Percentiles rank a stretch among this genome's conserved stretches.
phyloP scores from a whole-genome alignment of 2,113 vertebrate genomes.

The Recurvirostra avosetta region DNA sequence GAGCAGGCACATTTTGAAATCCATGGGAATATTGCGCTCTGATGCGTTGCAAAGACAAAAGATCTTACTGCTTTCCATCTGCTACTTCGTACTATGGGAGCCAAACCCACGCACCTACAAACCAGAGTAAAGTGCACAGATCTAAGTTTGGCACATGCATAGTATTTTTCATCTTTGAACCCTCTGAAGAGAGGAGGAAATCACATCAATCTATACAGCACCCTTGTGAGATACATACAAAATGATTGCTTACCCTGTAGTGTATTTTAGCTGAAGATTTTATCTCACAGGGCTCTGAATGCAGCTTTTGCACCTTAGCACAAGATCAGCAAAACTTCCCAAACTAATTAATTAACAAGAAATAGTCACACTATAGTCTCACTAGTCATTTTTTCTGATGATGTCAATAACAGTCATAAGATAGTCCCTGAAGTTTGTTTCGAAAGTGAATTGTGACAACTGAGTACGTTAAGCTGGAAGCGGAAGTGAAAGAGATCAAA shows the following conservation, averaged over 20 bases:
- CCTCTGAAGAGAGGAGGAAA: not conserved
- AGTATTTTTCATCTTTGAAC: not conserved
- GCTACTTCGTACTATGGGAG: not conserved
- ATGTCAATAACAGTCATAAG: not conserved
- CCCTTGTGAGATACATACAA: not conserved
- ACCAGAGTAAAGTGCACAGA: not conserved
- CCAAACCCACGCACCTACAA: not conserved
- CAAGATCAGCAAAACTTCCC: not conserved
- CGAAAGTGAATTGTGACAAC: not conserved
- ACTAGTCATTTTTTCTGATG: not conserved
- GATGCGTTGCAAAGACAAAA: not conserved
- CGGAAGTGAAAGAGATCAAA: not conserved
- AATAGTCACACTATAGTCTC: not conserved
- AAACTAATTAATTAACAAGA: not conserved
- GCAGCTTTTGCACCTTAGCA: not conserved
- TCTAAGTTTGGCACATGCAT: not conserved
- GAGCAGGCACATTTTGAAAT: not conserved
- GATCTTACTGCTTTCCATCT: not conserved
- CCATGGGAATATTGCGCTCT: not conserved
- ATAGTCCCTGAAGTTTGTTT: not conserved
- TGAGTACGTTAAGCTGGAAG: not conserved
- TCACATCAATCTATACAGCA: not conserved
- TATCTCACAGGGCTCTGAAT: not conserved
- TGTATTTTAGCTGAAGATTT: not conserved
- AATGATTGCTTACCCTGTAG: not conserved